phyloP scores from a whole-genome alignment of 1,140 invertebrate species.

The Schlechtendalia chinensis region DNA sequence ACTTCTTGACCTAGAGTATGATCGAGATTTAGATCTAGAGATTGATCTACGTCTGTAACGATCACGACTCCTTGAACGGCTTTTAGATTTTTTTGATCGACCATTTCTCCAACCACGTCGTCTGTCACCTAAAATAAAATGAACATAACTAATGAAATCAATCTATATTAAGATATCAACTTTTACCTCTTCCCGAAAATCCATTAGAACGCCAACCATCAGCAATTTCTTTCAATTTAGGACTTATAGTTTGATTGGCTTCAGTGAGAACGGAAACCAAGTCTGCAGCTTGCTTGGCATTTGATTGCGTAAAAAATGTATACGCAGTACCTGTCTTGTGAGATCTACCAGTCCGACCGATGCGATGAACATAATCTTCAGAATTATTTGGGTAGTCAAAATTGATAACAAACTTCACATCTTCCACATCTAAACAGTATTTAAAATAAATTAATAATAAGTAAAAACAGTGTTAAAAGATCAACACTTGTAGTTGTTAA shows the following conservation, averaged over 20 bases:
- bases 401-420: conserved; percentile 98
- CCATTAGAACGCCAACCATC: conserved; percentile 44
- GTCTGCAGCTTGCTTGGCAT: conserved; percentile 86
- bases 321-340: conserved; percentile 90
- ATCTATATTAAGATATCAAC: background rate
- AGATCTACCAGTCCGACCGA: conserved; percentile 91
- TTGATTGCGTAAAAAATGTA: conserved; percentile 91
- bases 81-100: conserved; percentile 41
- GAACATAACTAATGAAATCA: background rate
- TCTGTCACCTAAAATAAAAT: conserved; percentile 29
- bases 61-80: conserved; percentile 39
- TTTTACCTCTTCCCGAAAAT: conserved; percentile 39
- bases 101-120: conserved; percentile 43
- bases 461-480: conserved; percentile 3
- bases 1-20: conserved; percentile 40
- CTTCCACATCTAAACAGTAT: conserved; percentile 75
- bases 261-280: conserved; percentile 85
- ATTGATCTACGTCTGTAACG: conserved; percentile 42
- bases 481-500: conserved; percentile 26
- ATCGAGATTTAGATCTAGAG: conserved; percentile 11
- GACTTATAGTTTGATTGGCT: conserved; percentile 82
- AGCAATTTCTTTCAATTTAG: conserved; percentile 54
- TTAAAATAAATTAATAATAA: conserved; percentile 6
- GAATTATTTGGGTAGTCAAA: conserved; percentile 98
- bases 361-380: conserved; percentile 98